Base-by-base conservation (phyloP, 2,113 vertebrate genomes). In the Butastur rufipennis region DNA sequence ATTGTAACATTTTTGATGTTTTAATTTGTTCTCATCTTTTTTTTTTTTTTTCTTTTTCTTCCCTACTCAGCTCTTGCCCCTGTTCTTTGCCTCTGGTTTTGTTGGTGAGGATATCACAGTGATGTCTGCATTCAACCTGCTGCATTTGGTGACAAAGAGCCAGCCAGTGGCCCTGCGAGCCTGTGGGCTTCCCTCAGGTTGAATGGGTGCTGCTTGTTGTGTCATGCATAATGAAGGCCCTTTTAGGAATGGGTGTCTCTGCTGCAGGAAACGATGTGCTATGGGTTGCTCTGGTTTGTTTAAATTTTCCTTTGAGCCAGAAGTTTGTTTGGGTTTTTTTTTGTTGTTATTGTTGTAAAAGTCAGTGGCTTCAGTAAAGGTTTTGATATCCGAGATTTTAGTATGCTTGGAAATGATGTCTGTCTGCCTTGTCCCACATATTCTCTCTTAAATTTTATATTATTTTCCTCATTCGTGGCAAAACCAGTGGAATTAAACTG, bases 111-210 rank as follows among this genome's bases (percentile, higher is more conserved):
- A 98, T 98, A 98, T 98, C 98, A 98, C 99, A 98, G 98, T 98
- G 98, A 99, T 99, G 99, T 99, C 99, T 98, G 99, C 99, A 98
- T 99, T 99, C 99, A 99, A 99, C 98, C 99, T 99, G 97, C 99
- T 99, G 98, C 99, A 99, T 98, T 99, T 99, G 99, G 98, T 99
- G 98, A 99, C 98, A 98, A 99, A 99, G 99, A 99, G 98, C 99
- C 99, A 99, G 98, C 99, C 99, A 97, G 99, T 99, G 97, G 98
- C 99, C 98, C 99, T 99, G 96, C 98, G 98, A 98, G 98, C 99
- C 98, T 99, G 99, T 98, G 99, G 99, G 97, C 99, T 99, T 97
- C 99, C 99, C 98, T 99, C 99, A 99, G 99, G 99, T 99, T 98
- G 98, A 98, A 98, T 98, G 98, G 98, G 97, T 98, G 98, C 98